Base-by-base conservation (phyloP, 1,140 invertebrate species). In the Drosophila persimilis region DNA sequence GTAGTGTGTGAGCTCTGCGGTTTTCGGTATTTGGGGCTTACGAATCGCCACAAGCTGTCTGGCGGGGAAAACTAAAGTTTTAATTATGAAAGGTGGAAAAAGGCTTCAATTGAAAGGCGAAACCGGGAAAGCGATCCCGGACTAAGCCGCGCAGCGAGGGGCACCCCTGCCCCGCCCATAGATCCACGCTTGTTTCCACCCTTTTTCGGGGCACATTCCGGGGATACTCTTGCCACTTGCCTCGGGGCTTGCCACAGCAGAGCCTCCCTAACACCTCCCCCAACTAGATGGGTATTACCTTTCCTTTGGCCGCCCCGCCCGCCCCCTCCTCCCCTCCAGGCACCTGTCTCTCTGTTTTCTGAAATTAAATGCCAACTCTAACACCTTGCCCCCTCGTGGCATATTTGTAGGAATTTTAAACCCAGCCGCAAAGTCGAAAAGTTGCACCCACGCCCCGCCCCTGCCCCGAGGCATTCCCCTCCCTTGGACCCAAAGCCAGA, bases 351-450 rank as follows among this genome's bases (percentile, higher is more conserved):
- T 11, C 35, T 35, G 29, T 31, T 9, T 9, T 58, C 46, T 83
- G 64, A 83, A 84, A 83, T 72, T 64, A 72, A 84, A 80, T 60
- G 71, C 75, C 58, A 26, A 17, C 46, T 47, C 50, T 44, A 70
- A 79, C 80, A 72, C 80, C 76, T 79, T 56, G 45, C 51, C 53
- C 15, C 56, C 26, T 26, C 9, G 43, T 52, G 63, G 35, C 35
- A 69, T 86, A 61, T 81, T 85, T 86, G 81, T 80, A 77, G 86
- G 80, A 81, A 85, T 86, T 85, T 85, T 62, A 55, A 74, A 56
- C 69, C 69, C 65, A 77, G 60, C 70, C 79, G 74, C 79, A 80
- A 73, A 86, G 81, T 86, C 77, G 62, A 66, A 81, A 81, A 78
- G 81, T 77, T 52, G 69, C 81, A 74, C 56, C 77, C 54, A 69